These are phyloP conservation scores for Melanotaenia nigrans DNA, from an alignment of 2,797 vertebrate species.

Conservation along the genomic window DNA sequence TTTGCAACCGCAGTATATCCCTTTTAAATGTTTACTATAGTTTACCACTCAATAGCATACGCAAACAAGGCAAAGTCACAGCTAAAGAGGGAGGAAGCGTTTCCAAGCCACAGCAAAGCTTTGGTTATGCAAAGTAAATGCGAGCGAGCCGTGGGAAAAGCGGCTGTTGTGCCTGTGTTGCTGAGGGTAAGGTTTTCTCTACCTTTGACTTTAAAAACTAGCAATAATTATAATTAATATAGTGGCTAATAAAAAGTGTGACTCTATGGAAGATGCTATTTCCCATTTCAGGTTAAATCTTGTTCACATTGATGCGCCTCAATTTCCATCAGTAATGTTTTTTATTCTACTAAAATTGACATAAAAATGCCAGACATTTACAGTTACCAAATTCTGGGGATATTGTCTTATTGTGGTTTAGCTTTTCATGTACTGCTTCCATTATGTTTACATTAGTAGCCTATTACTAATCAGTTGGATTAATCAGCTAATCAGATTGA, in stretches of 20 bases:
- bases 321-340: not conserved
- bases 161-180: slow-evolving; percentile 23
- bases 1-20: slow-evolving; percentile 77
- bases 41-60: slow-evolving; percentile 75
- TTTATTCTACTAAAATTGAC: not conserved
- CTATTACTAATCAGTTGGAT: no score
- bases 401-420: no score
- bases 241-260: not conserved
- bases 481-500: no score
- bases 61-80: slow-evolving; percentile 71
- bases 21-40: slow-evolving; percentile 84
- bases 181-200: not conserved
- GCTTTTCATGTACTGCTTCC: no score
- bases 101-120: slow-evolving; percentile 76
- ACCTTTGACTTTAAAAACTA: not conserved
- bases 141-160: slow-evolving; percentile 76
- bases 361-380: not conserved
- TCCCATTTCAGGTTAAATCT: not conserved
- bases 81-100: slow-evolving; percentile 58
- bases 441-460: no score
- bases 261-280: not conserved
- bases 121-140: slow-evolving; percentile 61
- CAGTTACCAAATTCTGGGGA: not conserved
- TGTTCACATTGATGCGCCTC: not conserved
- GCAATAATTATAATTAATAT: not conserved